These are phyloP conservation scores for Villa cingulata DNA, from an alignment of 2,888 invertebrate genomes.

Conservation along the genomic window DNA sequence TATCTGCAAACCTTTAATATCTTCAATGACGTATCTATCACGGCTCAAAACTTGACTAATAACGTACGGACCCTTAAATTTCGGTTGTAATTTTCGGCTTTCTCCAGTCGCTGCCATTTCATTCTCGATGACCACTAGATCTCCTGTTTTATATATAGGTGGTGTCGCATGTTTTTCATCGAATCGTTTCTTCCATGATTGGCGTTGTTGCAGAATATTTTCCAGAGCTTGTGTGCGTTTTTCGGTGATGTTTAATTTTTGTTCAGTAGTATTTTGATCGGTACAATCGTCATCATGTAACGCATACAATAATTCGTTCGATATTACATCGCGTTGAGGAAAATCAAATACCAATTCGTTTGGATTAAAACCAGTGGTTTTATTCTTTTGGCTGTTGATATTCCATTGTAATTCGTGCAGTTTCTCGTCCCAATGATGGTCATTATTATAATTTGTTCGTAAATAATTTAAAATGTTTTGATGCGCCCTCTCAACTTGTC, in stretches of 20 bases:
- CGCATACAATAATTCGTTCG: not conserved
- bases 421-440: not conserved
- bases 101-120: not conserved
- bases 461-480: not conserved
- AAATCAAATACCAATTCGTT: slow-evolving; percentile 1
- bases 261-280: too few relatives aligned
- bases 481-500: slow-evolving; percentile 1
- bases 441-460: not conserved
- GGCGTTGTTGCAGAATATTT: not conserved
- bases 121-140: not conserved
- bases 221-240: not conserved
- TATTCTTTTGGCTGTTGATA: not conserved
- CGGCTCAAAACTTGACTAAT: too few relatives aligned
- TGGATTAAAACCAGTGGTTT: slow-evolving; percentile 1
- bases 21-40: too few relatives aligned
- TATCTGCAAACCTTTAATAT: slow-evolving; percentile 15
- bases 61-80: too few relatives aligned
- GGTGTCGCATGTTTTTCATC: not conserved
- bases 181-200: slow-evolving; percentile 1
- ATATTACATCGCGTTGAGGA: not conserved
- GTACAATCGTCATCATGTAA: not conserved
- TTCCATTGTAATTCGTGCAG: not conserved
- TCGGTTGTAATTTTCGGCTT: not conserved
- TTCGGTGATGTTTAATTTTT: not conserved
- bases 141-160: not conserved